Conservation (phyloP, 1,140 invertebrate genomes). For the Tenebrio molitor region DNA sequence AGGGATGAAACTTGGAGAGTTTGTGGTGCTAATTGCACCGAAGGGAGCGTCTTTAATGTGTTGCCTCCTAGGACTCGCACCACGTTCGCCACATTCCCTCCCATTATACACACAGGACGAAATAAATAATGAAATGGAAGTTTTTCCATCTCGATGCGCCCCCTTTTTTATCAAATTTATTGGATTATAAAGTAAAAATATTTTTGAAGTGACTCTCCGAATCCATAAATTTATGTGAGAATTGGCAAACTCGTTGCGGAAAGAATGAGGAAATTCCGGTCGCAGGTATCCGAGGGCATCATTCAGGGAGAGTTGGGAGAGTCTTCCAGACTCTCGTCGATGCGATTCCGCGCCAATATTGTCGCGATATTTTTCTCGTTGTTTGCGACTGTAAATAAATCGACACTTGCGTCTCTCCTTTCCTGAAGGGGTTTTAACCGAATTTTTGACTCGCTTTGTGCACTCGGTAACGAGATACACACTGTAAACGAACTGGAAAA, state of each 20-base stretch:
- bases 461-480: neutral
- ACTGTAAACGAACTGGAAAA: conserved; percentile 12
- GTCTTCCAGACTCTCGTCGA: neutral
- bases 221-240: conserved; percentile 19
- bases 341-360: conserved; percentile 12
- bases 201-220: neutral
- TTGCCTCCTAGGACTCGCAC: conserved; percentile 25
- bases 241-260: conserved; percentile 27
- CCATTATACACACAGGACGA: conserved; percentile 29
- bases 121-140: conserved; percentile 27
- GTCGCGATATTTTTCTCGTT: conserved; percentile 20
- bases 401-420: neutral
- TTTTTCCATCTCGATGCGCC: conserved; percentile 5
- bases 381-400: conserved; percentile 19
- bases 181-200: conserved; percentile 23
- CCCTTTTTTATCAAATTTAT: conserved; percentile 18
- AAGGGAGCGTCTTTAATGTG: conserved; percentile 37
- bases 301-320: neutral
- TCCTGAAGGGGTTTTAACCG: neutral
- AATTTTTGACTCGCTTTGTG: neutral
- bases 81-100: conserved; percentile 25
- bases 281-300: conserved; percentile 1
- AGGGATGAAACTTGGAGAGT: conserved; percentile 35
- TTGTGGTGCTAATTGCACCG: conserved; percentile 38
- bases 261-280: conserved; percentile 19